phyloP scores from a whole-genome alignment of 2,113 vertebrate genomes.

The Poeciliopsis occidentalis region DNA sequence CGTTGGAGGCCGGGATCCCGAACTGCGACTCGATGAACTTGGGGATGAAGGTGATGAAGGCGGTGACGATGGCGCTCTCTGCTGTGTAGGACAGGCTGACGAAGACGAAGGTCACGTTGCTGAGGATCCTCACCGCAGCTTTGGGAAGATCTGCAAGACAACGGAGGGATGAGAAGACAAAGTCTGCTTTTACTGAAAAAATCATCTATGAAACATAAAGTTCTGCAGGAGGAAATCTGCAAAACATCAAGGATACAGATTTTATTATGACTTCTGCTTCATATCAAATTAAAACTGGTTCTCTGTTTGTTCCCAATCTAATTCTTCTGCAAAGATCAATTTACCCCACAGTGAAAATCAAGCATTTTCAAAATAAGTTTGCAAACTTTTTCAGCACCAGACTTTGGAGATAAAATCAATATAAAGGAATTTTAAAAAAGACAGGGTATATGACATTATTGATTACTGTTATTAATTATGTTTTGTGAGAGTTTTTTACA shows the following conservation, averaged over 20 bases:
- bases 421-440: too few species aligned
- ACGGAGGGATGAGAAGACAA: background rate
- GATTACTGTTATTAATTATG: too few species aligned
- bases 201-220: background rate
- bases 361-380: too few species aligned
- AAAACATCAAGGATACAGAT: background rate
- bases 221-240: background rate
- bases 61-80: slow-evolving; percentile 98
- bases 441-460: too few species aligned
- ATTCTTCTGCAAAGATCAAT: background rate
- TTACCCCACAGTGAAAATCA: too few species aligned
- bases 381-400: too few species aligned
- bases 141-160: slow-evolving; percentile 88
- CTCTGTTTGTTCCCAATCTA: background rate
- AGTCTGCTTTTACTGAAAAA: background rate
- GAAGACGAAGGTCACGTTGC: slow-evolving; percentile 99
- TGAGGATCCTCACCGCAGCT: slow-evolving; percentile 96
- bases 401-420: too few species aligned
- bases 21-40: slow-evolving; percentile 99
- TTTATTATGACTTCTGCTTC: background rate
- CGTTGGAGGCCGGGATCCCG: slow-evolving; percentile 96
- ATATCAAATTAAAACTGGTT: too few species aligned
- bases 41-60: slow-evolving; percentile 99
- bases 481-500: too few species aligned
- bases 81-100: slow-evolving; percentile 99